phyloP scores from a whole-genome alignment of 2,888 invertebrate genomes.

The Lampropteryx suffumata region DNA sequence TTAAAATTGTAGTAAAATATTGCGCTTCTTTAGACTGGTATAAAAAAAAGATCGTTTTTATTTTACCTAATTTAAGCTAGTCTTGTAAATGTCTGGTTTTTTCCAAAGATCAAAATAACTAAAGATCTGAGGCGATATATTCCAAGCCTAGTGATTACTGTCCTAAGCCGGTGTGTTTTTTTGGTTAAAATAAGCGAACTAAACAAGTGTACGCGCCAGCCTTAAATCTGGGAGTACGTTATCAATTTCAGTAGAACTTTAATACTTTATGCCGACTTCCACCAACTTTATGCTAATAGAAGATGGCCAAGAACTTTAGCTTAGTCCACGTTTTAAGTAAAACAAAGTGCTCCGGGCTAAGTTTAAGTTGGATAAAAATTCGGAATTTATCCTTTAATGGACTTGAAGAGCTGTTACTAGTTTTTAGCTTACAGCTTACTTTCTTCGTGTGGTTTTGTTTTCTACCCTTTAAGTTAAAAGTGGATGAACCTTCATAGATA shows the following conservation, averaged over 20 bases:
- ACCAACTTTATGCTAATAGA: slow-evolving; percentile 74
- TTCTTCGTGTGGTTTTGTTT: background rate
- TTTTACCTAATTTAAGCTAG: no score
- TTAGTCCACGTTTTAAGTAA: slow-evolving; percentile 69
- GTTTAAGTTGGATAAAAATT: slow-evolving; percentile 57
- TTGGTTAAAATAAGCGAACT: no score
- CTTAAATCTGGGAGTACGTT: slow-evolving; percentile 58
- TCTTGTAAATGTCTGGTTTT: no score
- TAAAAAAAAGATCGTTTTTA: no score
- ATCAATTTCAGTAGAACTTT: slow-evolving; percentile 70
- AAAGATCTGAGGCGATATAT: no score
- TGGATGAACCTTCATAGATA: no score
- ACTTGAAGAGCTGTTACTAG: slow-evolving; percentile 22
- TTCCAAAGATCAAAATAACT: no score
- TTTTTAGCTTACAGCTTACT: slow-evolving; percentile 12
- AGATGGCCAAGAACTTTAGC: slow-evolving; percentile 59
- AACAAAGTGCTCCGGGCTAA: slow-evolving; percentile 65
- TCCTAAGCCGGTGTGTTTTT: no score
- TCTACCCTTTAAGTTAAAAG: no score
- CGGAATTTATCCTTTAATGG: slow-evolving; percentile 53
- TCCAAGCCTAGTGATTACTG: no score
- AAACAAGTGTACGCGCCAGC: background rate
- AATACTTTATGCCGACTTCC: slow-evolving; percentile 60
- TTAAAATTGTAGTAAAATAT: no score
- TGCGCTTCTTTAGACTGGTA: no score